Evolutionary conservation across 2,888 invertebrate genomes (phyloP).

Genomic region (Athripsodes cinereus): DNA sequence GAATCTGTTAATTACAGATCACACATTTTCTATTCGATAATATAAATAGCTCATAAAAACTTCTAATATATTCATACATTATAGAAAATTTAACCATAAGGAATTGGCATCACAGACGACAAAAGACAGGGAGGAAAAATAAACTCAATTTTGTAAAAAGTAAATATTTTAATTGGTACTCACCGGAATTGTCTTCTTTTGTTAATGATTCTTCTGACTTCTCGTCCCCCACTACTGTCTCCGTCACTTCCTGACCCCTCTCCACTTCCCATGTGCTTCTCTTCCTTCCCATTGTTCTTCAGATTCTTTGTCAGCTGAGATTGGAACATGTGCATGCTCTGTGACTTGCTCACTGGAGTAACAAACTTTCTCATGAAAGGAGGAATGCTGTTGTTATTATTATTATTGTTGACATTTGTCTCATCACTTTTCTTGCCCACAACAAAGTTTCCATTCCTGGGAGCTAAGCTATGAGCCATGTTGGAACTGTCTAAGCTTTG

Average conservation of each 20-base stretch:
- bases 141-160: neutral
- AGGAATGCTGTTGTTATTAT: neutral
- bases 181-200: constrained; percentile 34
- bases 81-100: no score
- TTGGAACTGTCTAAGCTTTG: neutral
- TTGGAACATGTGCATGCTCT: constrained; percentile 38
- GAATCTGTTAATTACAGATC: no score
- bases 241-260: constrained; percentile 48
- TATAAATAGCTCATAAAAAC: no score
- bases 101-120: no score
- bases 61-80: no score
- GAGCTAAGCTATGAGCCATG: no score
- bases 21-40: no score
- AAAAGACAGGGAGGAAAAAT: no score
- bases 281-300: constrained; percentile 15
- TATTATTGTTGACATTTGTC: neutral
- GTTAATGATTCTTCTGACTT: constrained; percentile 55
- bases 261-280: neutral
- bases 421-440: neutral
- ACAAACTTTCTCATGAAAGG: constrained; percentile 42
- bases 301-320: constrained; percentile 14
- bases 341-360: constrained; percentile 44
- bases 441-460: neutral
- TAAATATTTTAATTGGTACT: constrained; percentile 31
- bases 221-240: constrained; percentile 59